Base-by-base conservation (phyloP, 2,797 vertebrate genomes). In the Tinamus major region DNA sequence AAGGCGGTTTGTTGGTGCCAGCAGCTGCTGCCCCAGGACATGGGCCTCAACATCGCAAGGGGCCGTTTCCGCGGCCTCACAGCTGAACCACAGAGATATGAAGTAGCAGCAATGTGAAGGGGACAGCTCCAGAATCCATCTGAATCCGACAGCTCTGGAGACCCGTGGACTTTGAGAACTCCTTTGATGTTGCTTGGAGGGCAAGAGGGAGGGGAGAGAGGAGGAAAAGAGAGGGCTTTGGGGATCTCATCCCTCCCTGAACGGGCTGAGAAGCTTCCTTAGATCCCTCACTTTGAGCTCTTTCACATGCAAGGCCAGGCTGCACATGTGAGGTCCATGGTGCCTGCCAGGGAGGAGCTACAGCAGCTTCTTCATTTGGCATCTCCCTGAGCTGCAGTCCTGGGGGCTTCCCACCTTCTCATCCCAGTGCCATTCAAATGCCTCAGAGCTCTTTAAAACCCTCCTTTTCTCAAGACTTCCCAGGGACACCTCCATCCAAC, bases 31-130 rank as follows among this genome's bases (percentile, higher is more conserved):
- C 35, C 49, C 39, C 0, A 0, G 61, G 62, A 59, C 1, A 5
- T n/a, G 85, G 55, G 31, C 31, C 65, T 49, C 1, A 1, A 8
- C 0, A 1, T 18, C 39, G 8, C 11, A 3, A 2, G 20, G 29
- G 41, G 59, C 5, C 12, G 11, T 29, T 46, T 67, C 56, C 29
- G 48, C 0, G 2, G 26, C 33, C n/a, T 21, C 3, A 5, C 20
- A 48, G 56, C 41, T 37, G 27, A 39, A 15, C 19, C 13, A 21
- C 15, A 31, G 62, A 51, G 37, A 35, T 27, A 35, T 11, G 29
- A 56, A 31, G 29, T n/a, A 17, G 17, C 53, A 19, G 29, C 53
- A n/a, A 12, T n/a, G 53, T n/a, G 53, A 56, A 19, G 41, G 26
- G 61, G 59, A 20, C 21, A 26, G 13, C 69, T 19, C 41, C 6